Evolutionary conservation across 2,113 vertebrate genomes (phyloP).

Genomic region (Hemiprocne comata): DNA sequence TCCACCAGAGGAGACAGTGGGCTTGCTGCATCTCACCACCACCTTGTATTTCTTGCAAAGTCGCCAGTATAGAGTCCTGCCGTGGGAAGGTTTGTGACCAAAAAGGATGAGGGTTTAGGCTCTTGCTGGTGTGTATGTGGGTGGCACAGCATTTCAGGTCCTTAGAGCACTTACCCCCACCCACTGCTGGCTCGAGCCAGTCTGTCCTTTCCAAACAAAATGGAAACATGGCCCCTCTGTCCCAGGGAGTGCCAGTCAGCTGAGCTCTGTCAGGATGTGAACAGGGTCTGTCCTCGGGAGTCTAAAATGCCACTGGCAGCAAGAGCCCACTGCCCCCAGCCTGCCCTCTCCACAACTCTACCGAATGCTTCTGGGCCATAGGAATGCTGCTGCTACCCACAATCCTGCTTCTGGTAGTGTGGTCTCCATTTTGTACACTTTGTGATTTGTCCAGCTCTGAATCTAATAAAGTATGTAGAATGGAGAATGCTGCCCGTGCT

Average conservation of each 20-base stretch:
- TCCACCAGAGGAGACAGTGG: background rate
- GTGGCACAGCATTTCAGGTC: conserved; percentile 51
- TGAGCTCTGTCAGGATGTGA: background rate
- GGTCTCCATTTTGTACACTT: conserved; percentile 85
- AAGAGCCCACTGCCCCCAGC: conserved; percentile 2
- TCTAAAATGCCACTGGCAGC: conserved; percentile 11
- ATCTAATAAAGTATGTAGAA: conserved; percentile 83
- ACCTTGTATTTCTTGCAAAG: conserved; percentile 39
- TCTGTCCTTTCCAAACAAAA: background rate
- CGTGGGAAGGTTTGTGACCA: conserved; percentile 71
- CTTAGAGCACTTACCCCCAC: background rate
- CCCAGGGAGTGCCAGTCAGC: background rate
- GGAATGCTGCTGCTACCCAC: conserved; percentile 64
- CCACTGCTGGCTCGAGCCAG: background rate
- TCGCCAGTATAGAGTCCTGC: conserved; percentile 49
- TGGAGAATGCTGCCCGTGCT: conserved; percentile 16
- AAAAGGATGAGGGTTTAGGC: conserved; percentile 62
- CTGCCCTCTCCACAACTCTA: background rate
- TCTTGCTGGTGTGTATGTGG: conserved; percentile 47
- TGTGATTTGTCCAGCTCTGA: conserved; percentile 88
- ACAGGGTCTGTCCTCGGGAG: conserved; percentile 3
- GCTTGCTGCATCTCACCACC: background rate
- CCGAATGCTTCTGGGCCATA: conserved; percentile 49
- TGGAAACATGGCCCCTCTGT: background rate
- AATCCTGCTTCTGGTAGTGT: conserved; percentile 81